phyloP scores from a whole-genome alignment of 2,888 invertebrate species.

The Beris chalybata region DNA sequence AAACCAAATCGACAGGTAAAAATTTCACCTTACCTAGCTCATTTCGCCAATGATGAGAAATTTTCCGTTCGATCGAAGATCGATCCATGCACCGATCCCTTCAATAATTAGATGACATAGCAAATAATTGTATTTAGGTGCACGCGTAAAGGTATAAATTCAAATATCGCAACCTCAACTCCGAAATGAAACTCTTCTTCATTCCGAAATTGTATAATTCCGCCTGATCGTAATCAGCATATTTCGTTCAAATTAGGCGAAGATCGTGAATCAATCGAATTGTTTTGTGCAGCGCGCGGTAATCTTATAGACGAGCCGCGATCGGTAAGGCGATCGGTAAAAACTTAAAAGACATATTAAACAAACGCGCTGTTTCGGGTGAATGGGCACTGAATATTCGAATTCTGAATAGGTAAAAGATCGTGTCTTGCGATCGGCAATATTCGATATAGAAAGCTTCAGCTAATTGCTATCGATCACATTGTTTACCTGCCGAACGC shows the following conservation, averaged over 20 bases:
- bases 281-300: conserved; percentile 10
- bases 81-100: neutral
- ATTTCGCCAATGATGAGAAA: conserved; percentile 10
- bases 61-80: conserved; percentile 5
- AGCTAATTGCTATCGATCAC: conserved; percentile 34
- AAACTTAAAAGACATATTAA: no score
- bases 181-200: conserved; percentile 7
- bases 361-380: conserved; percentile 13
- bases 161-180: conserved; percentile 9
- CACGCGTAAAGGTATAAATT: conserved; percentile 5
- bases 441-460: conserved; percentile 22
- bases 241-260: conserved; percentile 18
- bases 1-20: conserved; percentile 17
- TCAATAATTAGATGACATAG: conserved; percentile 22
- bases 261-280: conserved; percentile 23
- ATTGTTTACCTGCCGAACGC: conserved; percentile 30
- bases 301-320: no score
- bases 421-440: conserved; percentile 34
- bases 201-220: conserved; percentile 17
- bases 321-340: no score
- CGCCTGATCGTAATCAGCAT: conserved; percentile 11
- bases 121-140: conserved; percentile 12
- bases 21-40: conserved; percentile 23
- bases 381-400: conserved; percentile 19
- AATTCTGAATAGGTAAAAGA: conserved; percentile 23